Percentiles rank a stretch among this genome's conserved stretches.
phyloP scores from a whole-genome alignment of 2,888 invertebrate species.

The Caenorhabditis sinica region DNA sequence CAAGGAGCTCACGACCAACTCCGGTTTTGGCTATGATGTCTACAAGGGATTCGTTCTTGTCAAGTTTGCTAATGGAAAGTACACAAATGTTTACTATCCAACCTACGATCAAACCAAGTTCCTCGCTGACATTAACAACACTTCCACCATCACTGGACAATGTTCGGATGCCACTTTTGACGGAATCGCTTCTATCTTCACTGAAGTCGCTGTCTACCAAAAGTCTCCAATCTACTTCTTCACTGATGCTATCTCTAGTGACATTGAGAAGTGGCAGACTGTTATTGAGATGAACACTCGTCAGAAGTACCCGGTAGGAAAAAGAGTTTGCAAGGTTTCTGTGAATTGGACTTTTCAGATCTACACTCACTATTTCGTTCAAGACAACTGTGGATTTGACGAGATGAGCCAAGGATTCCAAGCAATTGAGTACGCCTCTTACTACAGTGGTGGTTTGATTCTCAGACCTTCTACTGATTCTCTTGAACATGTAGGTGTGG shows the following conservation, averaged over 20 bases:
- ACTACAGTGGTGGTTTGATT: slow-evolving; percentile 73
- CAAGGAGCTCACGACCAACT: slow-evolving; percentile 55
- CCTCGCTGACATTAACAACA: slow-evolving; percentile 51
- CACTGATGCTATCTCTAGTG: slow-evolving; percentile 76
- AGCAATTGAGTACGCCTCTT: slow-evolving; percentile 67
- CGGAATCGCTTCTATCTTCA: slow-evolving; percentile 65
- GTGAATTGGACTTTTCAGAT: slow-evolving; percentile 62
- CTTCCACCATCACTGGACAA: slow-evolving; percentile 48
- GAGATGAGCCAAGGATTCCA: slow-evolving; percentile 70
- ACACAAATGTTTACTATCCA: slow-evolving; percentile 61
- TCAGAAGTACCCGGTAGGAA: slow-evolving; percentile 68
- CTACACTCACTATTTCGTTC: slow-evolving; percentile 69
- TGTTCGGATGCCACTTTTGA: slow-evolving; percentile 70
- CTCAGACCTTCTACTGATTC: slow-evolving; percentile 38
- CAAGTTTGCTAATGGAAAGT: slow-evolving; percentile 67
- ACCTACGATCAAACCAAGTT: slow-evolving; percentile 48
- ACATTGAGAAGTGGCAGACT: slow-evolving; percentile 71
- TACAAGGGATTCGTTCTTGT: slow-evolving; percentile 71
- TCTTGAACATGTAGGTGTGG: slow-evolving; percentile 18
- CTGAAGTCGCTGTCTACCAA: slow-evolving; percentile 66
- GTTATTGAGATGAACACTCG: slow-evolving; percentile 73
- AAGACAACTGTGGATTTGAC: slow-evolving; percentile 68
- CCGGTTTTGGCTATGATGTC: slow-evolving; percentile 48
- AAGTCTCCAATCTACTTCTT: slow-evolving; percentile 78
- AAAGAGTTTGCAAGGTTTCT: not conserved